phyloP scores from a whole-genome alignment of 2,797 vertebrate species.

The Clarias laeviceps region DNA sequence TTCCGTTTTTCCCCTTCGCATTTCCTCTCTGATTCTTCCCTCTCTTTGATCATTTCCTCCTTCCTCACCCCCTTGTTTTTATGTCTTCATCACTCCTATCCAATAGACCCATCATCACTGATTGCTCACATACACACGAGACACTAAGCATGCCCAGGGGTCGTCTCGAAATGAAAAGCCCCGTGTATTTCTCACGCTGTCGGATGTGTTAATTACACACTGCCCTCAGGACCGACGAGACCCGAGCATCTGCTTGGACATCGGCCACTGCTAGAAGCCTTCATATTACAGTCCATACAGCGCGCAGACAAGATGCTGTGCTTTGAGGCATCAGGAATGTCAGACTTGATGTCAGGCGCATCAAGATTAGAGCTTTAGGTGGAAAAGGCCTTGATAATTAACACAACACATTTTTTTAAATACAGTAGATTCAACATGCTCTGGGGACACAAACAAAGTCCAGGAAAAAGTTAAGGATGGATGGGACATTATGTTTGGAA shows the following conservation, averaged over 20 bases:
- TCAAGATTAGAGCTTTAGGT: constrained; percentile 32
- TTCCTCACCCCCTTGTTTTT: constrained; percentile 16
- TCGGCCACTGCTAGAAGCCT: constrained; percentile 26
- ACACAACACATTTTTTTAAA: constrained; percentile 41
- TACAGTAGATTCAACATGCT: not conserved
- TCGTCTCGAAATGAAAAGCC: constrained; percentile 75
- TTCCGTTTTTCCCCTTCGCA: not conserved
- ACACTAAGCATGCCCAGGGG: constrained; percentile 73
- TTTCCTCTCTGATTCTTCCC: not conserved
- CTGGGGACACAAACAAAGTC: not conserved
- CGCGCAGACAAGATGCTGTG: constrained; percentile 16
- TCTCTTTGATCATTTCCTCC: constrained; percentile 36
- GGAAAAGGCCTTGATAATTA: constrained; percentile 31
- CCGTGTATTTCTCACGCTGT: constrained; percentile 70
- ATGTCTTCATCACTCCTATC: constrained; percentile 38
- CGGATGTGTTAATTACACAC: constrained; percentile 70
- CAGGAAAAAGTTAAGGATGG: not conserved
- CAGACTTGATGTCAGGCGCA: constrained; percentile 24
- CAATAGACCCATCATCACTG: constrained; percentile 70
- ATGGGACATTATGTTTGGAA: not conserved
- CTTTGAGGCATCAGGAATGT: constrained; percentile 35
- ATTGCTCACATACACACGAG: constrained; percentile 78
- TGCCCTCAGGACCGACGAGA: constrained; percentile 59
- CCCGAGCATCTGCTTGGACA: constrained; percentile 24
- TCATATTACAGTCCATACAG: not conserved